phyloP scores from a whole-genome alignment of 2,888 invertebrate genomes.

The Pristionchus mayeri region DNA sequence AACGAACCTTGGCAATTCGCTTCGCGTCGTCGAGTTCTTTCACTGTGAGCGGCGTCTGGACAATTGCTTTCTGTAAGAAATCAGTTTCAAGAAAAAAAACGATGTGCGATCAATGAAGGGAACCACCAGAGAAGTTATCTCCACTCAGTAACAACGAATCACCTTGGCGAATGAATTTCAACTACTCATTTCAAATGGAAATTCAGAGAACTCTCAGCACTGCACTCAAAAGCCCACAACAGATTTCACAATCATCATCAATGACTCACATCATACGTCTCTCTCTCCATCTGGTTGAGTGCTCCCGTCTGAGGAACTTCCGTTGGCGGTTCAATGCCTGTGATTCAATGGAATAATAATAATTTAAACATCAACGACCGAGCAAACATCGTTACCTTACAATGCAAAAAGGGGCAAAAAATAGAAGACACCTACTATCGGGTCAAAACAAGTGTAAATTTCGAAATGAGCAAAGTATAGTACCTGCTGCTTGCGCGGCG shows the following conservation, averaged over 20 bases:
- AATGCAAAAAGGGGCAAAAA: too few relatives aligned
- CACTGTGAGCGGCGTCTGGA: neutral
- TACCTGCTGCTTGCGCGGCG: neutral
- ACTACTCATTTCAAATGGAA: too few relatives aligned
- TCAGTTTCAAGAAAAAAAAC: neutral
- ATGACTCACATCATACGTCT: neutral
- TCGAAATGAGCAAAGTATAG: too few relatives aligned
- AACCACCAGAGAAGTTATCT: too few relatives aligned
- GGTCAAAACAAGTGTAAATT: too few relatives aligned
- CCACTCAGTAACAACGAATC: neutral
- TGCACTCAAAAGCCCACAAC: too few relatives aligned
- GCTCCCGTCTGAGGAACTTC: neutral
- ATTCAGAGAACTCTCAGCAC: too few relatives aligned
- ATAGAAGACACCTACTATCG: neutral
- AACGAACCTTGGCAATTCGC: neutral
- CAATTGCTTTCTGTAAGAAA: neutral
- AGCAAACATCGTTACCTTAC: too few relatives aligned
- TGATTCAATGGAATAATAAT: neutral
- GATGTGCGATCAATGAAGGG: too few relatives aligned
- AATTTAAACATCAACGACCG: too few relatives aligned
- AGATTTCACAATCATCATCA: too few relatives aligned
- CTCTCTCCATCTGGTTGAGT: neutral
- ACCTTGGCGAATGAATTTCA: too few relatives aligned
- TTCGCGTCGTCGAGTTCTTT: conserved; percentile 17
- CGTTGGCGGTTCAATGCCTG: neutral